Base-by-base conservation (phyloP, 2,888 invertebrate genomes). In the Geotrupes spiniger region DNA sequence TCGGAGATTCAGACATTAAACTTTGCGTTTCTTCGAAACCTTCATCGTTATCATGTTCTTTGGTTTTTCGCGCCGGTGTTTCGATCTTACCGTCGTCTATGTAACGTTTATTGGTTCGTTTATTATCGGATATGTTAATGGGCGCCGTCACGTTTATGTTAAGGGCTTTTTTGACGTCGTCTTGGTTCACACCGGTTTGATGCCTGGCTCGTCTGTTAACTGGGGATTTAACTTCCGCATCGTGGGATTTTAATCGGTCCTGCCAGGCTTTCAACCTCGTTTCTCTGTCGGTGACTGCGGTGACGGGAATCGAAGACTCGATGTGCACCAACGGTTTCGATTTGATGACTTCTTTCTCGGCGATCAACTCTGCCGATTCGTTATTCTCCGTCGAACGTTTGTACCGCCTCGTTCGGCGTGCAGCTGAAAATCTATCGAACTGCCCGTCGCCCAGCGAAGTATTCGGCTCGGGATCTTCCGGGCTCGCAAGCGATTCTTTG, bases 21-120 rank as follows among this genome's bases (percentile, higher is more conserved):
- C 90, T 91, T 65, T 91, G 91, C 0, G 90, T 90, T 74, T 92
- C 92, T 69, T 92, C 92, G 64, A 92, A 92, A 5, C 92, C 92
- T 76, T 92, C 92, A 66, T 92, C 92, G 63, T 90, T 88, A 61
- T 92, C 91, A 54, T 83, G 83, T 55, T 87, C 86, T 46, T 71
- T 73, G 51, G 54, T 59, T 67, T n/a, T 71, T 46, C 68, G 49
- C 64, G 67, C 11, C 57, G 73, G 42, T 60, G 65, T 40, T 67
- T 69, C 49, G 66, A 70, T 51, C 69, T 17, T 59, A 12, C 17
- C n/a, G 21, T 21, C 21, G 21, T 21, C 21, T 21, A 4, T 21
- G 5, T 12, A 26, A 9, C 27, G 16, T 39, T 27, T 8, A 27
- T 27, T 27, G 6, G 8, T 8, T 27, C n/a, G 6, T n/a, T n/a